Percentiles rank a stretch among this genome's conserved stretches.
These are phyloP conservation scores for Malacosoma neustria DNA, from an alignment of 2,888 invertebrate genomes.

Conservation along the genomic window DNA sequence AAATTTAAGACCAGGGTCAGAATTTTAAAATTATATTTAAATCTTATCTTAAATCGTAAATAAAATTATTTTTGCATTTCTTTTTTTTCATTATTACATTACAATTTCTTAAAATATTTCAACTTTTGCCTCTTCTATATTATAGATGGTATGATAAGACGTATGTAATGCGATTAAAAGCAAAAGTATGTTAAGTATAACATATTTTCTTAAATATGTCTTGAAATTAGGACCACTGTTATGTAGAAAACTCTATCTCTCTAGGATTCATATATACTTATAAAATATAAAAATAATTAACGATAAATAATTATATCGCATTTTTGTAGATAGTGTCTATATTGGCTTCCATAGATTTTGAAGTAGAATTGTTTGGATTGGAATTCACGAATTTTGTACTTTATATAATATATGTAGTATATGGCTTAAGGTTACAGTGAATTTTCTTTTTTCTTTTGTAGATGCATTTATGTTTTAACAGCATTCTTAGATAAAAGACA, in stretches of 20 bases:
- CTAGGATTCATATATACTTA: conserved; percentile 36
- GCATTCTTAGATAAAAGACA: conserved; percentile 1
- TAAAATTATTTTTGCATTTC: too few species aligned
- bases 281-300: conserved; percentile 25
- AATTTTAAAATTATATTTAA: too few species aligned
- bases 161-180: too few species aligned
- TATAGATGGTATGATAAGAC: too few species aligned
- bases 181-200: too few species aligned
- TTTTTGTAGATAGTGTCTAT: conserved; percentile 42
- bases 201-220: conserved; percentile 54
- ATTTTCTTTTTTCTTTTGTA: neutral
- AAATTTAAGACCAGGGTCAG: too few species aligned
- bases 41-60: too few species aligned
- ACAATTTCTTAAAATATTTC: conserved; percentile 12
- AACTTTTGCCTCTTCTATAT: too few species aligned
- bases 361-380: conserved; percentile 27
- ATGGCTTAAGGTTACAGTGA: conserved; percentile 9
- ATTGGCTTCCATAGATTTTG: conserved; percentile 69
- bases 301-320: conserved; percentile 25
- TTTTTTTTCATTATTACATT: conserved; percentile 19
- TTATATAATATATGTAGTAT: conserved; percentile 33
- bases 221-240: conserved; percentile 53
- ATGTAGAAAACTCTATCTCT: conserved; percentile 61
- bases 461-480: conserved; percentile 7
- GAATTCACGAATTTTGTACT: conserved; percentile 49